Base-by-base conservation (phyloP, 2,888 invertebrate species). In the Mesorhabditis spiculigera region DNA sequence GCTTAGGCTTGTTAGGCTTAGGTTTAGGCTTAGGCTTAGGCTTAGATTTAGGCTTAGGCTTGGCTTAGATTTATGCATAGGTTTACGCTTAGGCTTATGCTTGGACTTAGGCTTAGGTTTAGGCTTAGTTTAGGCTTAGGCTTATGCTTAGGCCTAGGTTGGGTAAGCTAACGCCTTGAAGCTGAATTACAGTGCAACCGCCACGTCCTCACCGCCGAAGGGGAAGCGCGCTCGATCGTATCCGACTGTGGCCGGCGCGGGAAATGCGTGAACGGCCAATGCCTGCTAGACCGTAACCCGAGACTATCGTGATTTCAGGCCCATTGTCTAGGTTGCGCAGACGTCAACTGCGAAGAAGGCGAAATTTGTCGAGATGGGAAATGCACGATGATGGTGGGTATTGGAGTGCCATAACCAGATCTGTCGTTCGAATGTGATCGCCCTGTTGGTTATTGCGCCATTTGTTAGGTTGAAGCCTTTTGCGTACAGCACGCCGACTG, bases 401-500 rank as follows among this genome's bases (percentile, higher is more conserved):
- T 28, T 28, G 28, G 28, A 28, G 28, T 28, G 28, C 28, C 28
- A 28, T 28, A 28, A 3, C 28, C 28, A n/a, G 28, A 28, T 28
- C 28, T 28, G 28, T 3, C 28, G 28, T 28, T 28, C 28, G 28
- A 28, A 28, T 28, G 28, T 28, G 28, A 28, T 28, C 28, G 28
- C 28, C 28, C 28, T 28, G 28, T 28, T 28, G 1, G 28, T 28
- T 28, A 28, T 28, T 28, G 28, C 28, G 28, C 28, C 28, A 28
- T 28, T 28, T 28, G 28, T 28, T 28, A 28, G 28, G 28, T 28
- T 28, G 78, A 75, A 16, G 65, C 72, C 16, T 81, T 83, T 67
- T 83, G 83, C 65, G 75, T 81, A 65, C 75, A 79, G n/a, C 76
- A 76, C 67, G 81, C 80, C 44, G 83, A 83, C 70, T 83, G 83